These are phyloP conservation scores for Sebastes aleutianus DNA, from an alignment of 2,797 vertebrate genomes.

Conservation along the genomic window DNA sequence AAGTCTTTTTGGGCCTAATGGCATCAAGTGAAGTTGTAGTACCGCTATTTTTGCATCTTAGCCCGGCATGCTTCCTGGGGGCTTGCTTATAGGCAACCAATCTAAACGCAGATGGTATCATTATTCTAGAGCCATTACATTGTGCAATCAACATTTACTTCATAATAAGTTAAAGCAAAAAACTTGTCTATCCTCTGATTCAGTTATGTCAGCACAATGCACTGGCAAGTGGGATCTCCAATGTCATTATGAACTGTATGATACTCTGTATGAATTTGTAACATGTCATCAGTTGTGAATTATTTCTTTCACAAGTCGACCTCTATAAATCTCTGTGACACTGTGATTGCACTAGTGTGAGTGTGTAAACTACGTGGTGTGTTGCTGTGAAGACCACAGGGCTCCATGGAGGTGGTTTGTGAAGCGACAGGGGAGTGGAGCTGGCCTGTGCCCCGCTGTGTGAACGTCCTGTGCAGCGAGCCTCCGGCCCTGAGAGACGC, in stretches of 20 bases:
- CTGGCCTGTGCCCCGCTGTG: constrained; percentile 84
- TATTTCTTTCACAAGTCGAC: neutral
- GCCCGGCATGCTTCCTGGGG: too few species aligned
- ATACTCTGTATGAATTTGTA: neutral
- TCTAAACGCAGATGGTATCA: too few species aligned
- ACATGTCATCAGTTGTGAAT: neutral
- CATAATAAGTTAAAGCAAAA: too few species aligned
- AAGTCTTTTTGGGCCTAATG: rapidly evolving
- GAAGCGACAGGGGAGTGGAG: constrained; percentile 90
- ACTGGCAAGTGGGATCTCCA: neutral
- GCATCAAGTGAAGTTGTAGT: too few species aligned
- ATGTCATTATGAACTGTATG: neutral
- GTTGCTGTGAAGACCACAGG: constrained; percentile 87
- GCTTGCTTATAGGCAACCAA: too few species aligned
- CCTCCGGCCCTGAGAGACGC: constrained; percentile 90
- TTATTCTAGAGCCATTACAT: too few species aligned
- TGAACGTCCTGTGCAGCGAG: constrained; percentile 84
- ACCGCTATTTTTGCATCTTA: too few species aligned
- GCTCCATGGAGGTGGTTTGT: constrained; percentile 86
- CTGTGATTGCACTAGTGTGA: neutral
- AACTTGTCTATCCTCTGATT: too few species aligned
- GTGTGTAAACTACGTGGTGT: constrained; percentile 36
- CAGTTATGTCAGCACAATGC: too few species aligned
- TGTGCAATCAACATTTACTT: too few species aligned
- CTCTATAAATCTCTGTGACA: neutral